These are phyloP conservation scores for Galerucella calmariensis DNA, from an alignment of 2,888 invertebrate genomes.

Conservation along the genomic window DNA sequence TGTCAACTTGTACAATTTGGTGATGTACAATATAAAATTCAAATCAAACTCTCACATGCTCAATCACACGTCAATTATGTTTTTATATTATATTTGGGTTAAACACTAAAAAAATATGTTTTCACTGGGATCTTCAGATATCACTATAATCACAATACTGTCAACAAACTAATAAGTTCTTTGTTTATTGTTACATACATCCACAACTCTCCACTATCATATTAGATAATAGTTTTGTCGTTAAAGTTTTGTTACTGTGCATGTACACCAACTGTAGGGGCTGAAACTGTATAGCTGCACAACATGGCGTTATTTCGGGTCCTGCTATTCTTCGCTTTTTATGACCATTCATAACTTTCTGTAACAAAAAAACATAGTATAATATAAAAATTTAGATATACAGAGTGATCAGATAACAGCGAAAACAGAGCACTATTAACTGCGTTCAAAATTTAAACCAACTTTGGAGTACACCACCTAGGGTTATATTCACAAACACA, in stretches of 20 bases:
- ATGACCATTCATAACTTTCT: conserved; percentile 78
- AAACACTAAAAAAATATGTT: conserved; percentile 1
- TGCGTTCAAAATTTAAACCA: too few relatives aligned
- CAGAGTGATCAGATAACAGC: too few relatives aligned
- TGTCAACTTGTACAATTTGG: not conserved
- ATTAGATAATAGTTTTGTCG: conserved; percentile 83
- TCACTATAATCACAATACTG: conserved; percentile 49
- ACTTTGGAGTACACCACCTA: too few relatives aligned
- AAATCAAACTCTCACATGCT: not conserved
- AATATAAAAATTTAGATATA: not conserved
- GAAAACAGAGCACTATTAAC: too few relatives aligned
- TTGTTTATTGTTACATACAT: conserved; percentile 72
- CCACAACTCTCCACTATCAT: conserved; percentile 94
- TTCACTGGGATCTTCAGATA: conserved; percentile 41
- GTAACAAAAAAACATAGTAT: conserved; percentile 57
- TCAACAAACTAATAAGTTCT: conserved; percentile 29
- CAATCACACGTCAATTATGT: not conserved
- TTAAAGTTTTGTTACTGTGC: conserved; percentile 82
- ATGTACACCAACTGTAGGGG: conserved; percentile 83
- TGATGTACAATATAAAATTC: not conserved
- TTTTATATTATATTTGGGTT: conserved; percentile 8
- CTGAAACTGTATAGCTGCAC: conserved; percentile 85
- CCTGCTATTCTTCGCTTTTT: conserved; percentile 57
- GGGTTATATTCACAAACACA: too few relatives aligned
- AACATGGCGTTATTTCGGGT: conserved; percentile 83